A percentile compares a stretch with the other conserved stretches of the same genome.
phyloP scores from a whole-genome alignment of 2,888 invertebrate species.

The Drosophila cognata region DNA sequence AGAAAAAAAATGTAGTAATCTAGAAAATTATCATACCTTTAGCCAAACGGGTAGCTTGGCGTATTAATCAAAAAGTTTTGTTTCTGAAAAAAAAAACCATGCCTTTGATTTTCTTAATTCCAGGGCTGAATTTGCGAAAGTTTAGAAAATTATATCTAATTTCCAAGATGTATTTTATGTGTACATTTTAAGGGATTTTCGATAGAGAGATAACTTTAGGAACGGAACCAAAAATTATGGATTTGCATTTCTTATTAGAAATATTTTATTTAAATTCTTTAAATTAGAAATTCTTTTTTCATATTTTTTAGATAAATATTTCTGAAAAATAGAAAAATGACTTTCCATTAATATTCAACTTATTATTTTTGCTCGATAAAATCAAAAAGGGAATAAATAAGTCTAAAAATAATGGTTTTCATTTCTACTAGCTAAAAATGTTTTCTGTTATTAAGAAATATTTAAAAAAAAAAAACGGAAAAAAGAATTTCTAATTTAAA shows the following conservation, averaged over 20 bases:
- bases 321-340: background rate
- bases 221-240: background rate
- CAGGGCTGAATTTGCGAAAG: background rate
- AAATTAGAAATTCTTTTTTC: too few relatives aligned
- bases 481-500: background rate
- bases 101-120: too few relatives aligned
- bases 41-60: background rate
- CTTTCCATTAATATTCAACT: too few relatives aligned
- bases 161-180: too few relatives aligned
- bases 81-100: background rate
- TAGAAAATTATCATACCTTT: background rate
- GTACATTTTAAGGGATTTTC: too few relatives aligned
- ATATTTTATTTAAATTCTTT: too few relatives aligned
- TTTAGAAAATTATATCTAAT: background rate
- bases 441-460: background rate
- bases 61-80: background rate
- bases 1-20: background rate
- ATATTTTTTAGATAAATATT: background rate
- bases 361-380: too few relatives aligned
- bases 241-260: background rate
- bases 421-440: too few relatives aligned
- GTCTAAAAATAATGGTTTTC: too few relatives aligned
- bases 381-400: too few relatives aligned
- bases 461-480: too few relatives aligned
- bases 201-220: accelerated